Evolutionary conservation across 2,797 vertebrate species (phyloP).

Genomic region (Sebastes flavidus): DNA sequence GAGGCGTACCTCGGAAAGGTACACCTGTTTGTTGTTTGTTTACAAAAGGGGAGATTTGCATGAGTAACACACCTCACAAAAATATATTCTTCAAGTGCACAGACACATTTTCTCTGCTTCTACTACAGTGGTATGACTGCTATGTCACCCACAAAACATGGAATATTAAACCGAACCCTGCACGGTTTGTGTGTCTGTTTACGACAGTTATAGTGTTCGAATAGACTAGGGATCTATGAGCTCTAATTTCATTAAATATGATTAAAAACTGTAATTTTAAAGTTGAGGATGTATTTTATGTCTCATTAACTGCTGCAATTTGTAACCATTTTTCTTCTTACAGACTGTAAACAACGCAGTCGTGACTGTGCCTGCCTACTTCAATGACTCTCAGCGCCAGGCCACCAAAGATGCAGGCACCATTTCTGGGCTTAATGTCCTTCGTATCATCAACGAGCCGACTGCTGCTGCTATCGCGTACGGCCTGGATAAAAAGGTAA

Average conservation of each 20-base stretch:
- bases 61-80: background rate
- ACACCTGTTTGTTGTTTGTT: background rate
- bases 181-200: background rate
- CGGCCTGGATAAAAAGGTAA: constrained; percentile 84
- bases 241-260: background rate
- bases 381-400: constrained; percentile 95
- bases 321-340: background rate
- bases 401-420: constrained; percentile 88
- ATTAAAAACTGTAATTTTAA: background rate
- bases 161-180: background rate
- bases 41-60: background rate
- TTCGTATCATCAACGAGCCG: constrained; percentile 85
- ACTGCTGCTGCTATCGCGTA: constrained; percentile 85
- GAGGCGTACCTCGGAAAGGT: constrained; percentile 85
- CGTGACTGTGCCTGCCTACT: constrained; percentile 87
- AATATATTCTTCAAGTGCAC: background rate
- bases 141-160: background rate
- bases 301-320: background rate
- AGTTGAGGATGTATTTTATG: background rate
- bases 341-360: constrained; percentile 79
- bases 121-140: background rate
- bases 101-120: background rate
- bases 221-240: background rate
- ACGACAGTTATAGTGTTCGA: background rate
- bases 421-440: constrained; percentile 83